Evolutionary conservation across 1,140 invertebrate genomes (phyloP).

Genomic region (Thaumetopoea pityocampa): DNA sequence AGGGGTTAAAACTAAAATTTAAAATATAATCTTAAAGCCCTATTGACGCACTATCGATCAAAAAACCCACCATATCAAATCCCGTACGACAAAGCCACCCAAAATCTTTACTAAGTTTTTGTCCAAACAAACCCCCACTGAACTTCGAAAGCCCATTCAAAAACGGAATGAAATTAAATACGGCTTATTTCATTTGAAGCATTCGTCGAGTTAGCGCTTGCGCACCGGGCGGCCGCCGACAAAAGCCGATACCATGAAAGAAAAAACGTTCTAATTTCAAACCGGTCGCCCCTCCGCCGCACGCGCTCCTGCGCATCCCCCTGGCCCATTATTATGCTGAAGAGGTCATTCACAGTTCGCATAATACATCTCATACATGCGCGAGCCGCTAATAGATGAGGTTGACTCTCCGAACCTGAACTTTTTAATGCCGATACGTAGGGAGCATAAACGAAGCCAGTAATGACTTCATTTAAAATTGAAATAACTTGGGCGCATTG

Average conservation of each 20-base stretch:
- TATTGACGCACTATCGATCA: too few species aligned
- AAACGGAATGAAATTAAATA: constrained; percentile 69
- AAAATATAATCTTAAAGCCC: too few species aligned
- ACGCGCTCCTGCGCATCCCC: constrained; percentile 73
- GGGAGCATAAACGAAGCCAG: too few species aligned
- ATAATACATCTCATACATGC: constrained; percentile 57
- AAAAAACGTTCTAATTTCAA: constrained; percentile 75
- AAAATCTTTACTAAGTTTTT: constrained; percentile 24
- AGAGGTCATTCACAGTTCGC: constrained; percentile 74
- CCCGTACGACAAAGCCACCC: constrained; percentile 12
- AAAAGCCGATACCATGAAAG: constrained; percentile 50
- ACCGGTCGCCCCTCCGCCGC: constrained; percentile 68
- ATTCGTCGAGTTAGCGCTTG: constrained; percentile 73
- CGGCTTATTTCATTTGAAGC: constrained; percentile 69
- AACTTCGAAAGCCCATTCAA: constrained; percentile 55
- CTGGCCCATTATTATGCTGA: constrained; percentile 68
- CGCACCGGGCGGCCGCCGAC: constrained; percentile 69
- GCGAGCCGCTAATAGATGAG: constrained; percentile 50
- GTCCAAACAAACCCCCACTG: constrained; percentile 32
- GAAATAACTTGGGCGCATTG: too few species aligned
- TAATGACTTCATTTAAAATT: too few species aligned
- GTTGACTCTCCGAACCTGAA: constrained; percentile 25
- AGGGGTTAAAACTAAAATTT: too few species aligned
- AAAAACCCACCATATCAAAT: constrained; percentile 16
- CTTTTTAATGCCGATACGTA: too few species aligned